Evolutionary conservation across 1,140 invertebrate species (phyloP).

Genomic region (Bombus pascuorum): DNA sequence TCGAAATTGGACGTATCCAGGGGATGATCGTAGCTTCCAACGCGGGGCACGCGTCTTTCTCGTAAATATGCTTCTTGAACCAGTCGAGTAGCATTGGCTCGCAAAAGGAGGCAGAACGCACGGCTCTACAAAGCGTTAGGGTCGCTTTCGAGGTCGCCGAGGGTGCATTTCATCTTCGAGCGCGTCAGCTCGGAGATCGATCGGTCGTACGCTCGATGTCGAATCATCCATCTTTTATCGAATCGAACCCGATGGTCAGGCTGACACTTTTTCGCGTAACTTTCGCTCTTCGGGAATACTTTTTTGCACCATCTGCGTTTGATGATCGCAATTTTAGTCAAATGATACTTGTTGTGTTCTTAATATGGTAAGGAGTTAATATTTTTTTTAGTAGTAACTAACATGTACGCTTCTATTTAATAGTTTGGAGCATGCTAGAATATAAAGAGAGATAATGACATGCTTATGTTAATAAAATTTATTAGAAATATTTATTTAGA

Average conservation of each 20-base stretch:
- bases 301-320: slow-evolving; percentile 14
- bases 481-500: too few relatives aligned
- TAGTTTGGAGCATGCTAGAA: not conserved
- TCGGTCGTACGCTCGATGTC: slow-evolving; percentile 74
- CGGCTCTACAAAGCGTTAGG: slow-evolving; percentile 50
- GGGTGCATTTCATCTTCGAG: slow-evolving; percentile 82
- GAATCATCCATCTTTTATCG: slow-evolving; percentile 81
- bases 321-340: not conserved
- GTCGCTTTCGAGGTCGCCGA: slow-evolving; percentile 72
- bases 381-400: not conserved
- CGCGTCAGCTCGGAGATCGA: slow-evolving; percentile 81
- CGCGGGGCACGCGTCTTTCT: slow-evolving; percentile 72
- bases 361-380: not conserved
- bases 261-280: slow-evolving; percentile 43
- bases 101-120: slow-evolving; percentile 32
- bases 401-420: not conserved
- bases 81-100: slow-evolving; percentile 65
- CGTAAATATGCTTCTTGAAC: slow-evolving; percentile 75
- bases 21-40: slow-evolving; percentile 48
- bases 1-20: slow-evolving; percentile 64
- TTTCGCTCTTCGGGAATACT: slow-evolving; percentile 47
- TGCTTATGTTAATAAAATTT: too few relatives aligned
- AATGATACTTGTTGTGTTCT: not conserved
- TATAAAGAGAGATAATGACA: not conserved
- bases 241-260: slow-evolving; percentile 66